phyloP scores from a whole-genome alignment of 2,113 vertebrate species.

The Myiozetetes cayanensis region DNA sequence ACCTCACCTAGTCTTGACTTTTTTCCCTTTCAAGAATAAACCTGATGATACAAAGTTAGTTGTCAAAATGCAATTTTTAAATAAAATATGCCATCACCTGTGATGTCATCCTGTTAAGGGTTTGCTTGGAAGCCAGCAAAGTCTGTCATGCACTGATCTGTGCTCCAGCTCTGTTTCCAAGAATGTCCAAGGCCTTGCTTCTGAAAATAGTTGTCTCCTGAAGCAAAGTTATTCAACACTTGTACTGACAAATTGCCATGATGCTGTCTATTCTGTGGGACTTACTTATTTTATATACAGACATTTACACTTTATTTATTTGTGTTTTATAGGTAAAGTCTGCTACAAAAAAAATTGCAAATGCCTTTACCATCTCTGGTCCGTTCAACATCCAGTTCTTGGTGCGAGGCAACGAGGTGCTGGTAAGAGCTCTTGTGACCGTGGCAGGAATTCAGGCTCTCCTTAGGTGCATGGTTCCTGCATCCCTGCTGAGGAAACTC shows the following conservation, averaged over 20 bases:
- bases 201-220: not conserved
- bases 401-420: slow-evolving; percentile 90
- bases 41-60: not conserved
- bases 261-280: not conserved
- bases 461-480: not conserved
- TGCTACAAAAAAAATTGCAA: slow-evolving; percentile 88
- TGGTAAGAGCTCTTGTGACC: slow-evolving; percentile 78
- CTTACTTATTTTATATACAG: not conserved
- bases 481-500: not conserved
- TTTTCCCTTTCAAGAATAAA: not conserved
- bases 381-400: slow-evolving; percentile 96
- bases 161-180: not conserved
- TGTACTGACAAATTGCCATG: not conserved
- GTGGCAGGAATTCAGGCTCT: not conserved
- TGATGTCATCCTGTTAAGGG: not conserved
- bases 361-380: slow-evolving; percentile 92
- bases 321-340: slow-evolving; percentile 81
- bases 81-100: not conserved
- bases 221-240: not conserved
- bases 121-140: not conserved
- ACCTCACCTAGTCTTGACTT: not conserved
- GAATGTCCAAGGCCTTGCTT: not conserved
- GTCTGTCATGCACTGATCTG: not conserved
- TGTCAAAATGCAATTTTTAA: not conserved
- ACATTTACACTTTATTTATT: not conserved